Conservation (phyloP, 1,140 invertebrate species). For the Drosophila hydei region DNA sequence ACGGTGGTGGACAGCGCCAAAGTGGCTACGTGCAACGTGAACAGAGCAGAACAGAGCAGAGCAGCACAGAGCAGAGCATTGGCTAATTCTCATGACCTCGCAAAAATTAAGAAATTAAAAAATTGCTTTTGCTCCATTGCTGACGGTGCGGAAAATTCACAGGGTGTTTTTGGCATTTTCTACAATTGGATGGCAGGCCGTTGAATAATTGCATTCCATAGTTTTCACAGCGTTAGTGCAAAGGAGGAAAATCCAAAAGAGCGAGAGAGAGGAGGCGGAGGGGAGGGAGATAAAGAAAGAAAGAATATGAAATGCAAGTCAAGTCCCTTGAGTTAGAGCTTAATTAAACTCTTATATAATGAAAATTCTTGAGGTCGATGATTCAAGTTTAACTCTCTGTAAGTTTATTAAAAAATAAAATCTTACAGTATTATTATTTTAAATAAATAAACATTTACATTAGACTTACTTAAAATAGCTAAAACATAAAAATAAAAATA, state of each 20-base stretch:
- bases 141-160: constrained; percentile 73
- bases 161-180: constrained; percentile 72
- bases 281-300: background rate
- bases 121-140: constrained; percentile 70
- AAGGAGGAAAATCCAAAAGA: background rate
- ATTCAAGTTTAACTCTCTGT: too few species aligned
- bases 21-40: constrained; percentile 42
- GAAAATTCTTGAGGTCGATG: too few species aligned
- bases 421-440: too few species aligned
- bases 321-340: too few species aligned
- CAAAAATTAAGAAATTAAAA: constrained; percentile 83
- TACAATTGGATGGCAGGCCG: constrained; percentile 63
- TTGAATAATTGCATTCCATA: constrained; percentile 75
- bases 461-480: too few species aligned
- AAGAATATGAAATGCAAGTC: background rate
- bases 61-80: constrained; percentile 12
- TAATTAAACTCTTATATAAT: too few species aligned
- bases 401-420: too few species aligned
- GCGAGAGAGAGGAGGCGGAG: background rate
- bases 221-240: constrained; percentile 13
- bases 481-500: too few species aligned
- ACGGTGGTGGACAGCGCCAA: constrained; percentile 48
- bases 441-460: too few species aligned
- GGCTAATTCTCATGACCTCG: constrained; percentile 79
- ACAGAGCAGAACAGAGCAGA: constrained; percentile 2